phyloP scores from a whole-genome alignment of 1,140 invertebrate species.

The Coenobita brevimanus region DNA sequence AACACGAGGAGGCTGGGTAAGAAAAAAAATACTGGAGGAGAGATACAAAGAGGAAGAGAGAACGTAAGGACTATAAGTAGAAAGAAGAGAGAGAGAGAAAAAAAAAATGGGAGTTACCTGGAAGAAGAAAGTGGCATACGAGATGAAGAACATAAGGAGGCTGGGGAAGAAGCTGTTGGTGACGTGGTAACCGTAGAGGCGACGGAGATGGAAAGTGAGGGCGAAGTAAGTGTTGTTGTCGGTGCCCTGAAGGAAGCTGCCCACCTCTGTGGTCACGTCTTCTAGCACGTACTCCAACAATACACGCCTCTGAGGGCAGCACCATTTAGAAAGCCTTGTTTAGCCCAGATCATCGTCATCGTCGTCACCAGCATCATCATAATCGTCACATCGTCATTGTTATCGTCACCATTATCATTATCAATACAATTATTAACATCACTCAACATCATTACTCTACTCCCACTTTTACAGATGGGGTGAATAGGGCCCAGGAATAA shows the following conservation, averaged over 20 bases:
- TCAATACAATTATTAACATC: too few relatives aligned
- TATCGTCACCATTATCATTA: too few relatives aligned
- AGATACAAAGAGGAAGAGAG: neutral
- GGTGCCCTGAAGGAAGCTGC: constrained; percentile 32
- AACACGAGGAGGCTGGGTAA: neutral
- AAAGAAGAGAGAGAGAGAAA: neutral
- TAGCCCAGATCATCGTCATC: too few relatives aligned
- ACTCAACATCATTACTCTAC: too few relatives aligned
- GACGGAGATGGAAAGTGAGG: constrained; percentile 30
- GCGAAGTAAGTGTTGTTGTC: constrained; percentile 60
- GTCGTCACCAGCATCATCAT: too few relatives aligned
- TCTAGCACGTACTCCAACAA: constrained; percentile 50
- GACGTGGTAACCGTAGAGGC: constrained; percentile 59
- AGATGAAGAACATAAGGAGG: constrained; percentile 41
- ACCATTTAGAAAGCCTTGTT: too few relatives aligned
- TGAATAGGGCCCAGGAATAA: too few relatives aligned
- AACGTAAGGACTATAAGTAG: neutral
- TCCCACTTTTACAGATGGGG: too few relatives aligned
- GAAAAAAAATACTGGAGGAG: neutral
- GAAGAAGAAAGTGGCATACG: constrained; percentile 47
- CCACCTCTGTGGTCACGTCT: constrained; percentile 34
- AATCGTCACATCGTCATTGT: too few relatives aligned
- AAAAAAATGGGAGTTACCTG: constrained; percentile 4
- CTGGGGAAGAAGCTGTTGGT: constrained; percentile 58
- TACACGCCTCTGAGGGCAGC: constrained; percentile 10